Evolutionary conservation across 2,888 invertebrate species (phyloP), one percentile per base, ranked within the genome.

Genomic region (Polydrusus tereticollis): DNA sequence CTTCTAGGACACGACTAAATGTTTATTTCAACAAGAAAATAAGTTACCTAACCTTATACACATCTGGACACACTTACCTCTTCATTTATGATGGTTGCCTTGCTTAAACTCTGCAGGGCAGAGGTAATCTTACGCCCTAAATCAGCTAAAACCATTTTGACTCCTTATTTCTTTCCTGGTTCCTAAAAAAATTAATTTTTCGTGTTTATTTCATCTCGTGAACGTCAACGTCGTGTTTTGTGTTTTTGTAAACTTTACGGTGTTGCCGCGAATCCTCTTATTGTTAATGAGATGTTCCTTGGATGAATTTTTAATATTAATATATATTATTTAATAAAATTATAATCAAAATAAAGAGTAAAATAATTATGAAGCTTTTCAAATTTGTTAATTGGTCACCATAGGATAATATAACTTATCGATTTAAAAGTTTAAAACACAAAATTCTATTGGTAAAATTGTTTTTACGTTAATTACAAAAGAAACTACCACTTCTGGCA

Each of bases 51-150:
- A 72, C 69, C 69, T 66, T 72, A 41, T 36, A 59, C 75, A 50
- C 60, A 73, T 69, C 68, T 68, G 73, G 60, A 36, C 26, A 12
- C 2, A 79, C 85, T 86, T 88, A 95, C 96, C 90, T 98, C 98
- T 88, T 98, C 97, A 89, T 98, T 98, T 81, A 99, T 99, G 77
- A 99, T 94, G 57, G 98, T 98, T 74, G 98, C 98, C 89, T 97
- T 97, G 88, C 98, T 98, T 78, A 99, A 88, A 65, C 98, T 98
- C 86, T 98, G 95, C 86, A 99, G 88, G 76, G 99, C 99, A 86
- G 96, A 95, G 83, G 99, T 99, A 85, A 99, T 99, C 89, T 98
- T 98, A 85, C 99, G 93, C 85, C 99, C 99, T 86, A 99, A 92
- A 90, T 99, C 99, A 82, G 99, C 99, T 91, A 99, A 94, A 86